Percentiles rank a stretch among this genome's conserved stretches.
These are phyloP conservation scores for Pangasianodon gigas DNA, from an alignment of 2,113 vertebrate species.

Conservation along the genomic window DNA sequence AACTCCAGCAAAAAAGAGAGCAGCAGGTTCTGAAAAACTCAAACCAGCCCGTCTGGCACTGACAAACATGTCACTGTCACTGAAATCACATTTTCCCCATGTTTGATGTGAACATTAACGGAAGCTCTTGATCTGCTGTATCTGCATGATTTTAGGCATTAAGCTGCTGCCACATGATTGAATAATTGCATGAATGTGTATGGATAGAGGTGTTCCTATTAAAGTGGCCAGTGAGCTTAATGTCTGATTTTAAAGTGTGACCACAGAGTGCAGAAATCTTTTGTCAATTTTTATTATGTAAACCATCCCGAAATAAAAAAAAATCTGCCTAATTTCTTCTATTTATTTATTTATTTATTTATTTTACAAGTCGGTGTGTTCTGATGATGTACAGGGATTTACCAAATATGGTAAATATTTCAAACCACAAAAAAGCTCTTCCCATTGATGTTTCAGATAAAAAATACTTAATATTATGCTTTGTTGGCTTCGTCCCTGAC, in stretches of 20 bases:
- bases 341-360: not conserved
- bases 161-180: not conserved
- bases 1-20: not conserved
- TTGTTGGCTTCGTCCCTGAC: not conserved
- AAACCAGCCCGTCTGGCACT: too few relatives aligned
- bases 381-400: not conserved
- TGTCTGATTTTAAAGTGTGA: not conserved
- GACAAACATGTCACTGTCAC: not conserved
- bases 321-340: not conserved
- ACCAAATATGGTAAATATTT: not conserved
- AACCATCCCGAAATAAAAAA: not conserved
- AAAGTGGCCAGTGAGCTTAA: not conserved
- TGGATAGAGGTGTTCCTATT: not conserved
- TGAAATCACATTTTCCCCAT: not conserved
- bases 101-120: too few relatives aligned
- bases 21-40: not conserved
- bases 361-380: not conserved
- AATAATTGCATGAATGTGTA: not conserved
- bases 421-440: not conserved
- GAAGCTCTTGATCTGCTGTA: not conserved
- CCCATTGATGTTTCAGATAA: not conserved
- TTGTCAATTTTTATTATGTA: not conserved
- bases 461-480: not conserved
- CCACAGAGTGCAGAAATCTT: not conserved
- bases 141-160: not conserved